These are phyloP conservation scores for Spodoptera frugiperda DNA, from an alignment of 1,140 invertebrate genomes.

Conservation along the genomic window DNA sequence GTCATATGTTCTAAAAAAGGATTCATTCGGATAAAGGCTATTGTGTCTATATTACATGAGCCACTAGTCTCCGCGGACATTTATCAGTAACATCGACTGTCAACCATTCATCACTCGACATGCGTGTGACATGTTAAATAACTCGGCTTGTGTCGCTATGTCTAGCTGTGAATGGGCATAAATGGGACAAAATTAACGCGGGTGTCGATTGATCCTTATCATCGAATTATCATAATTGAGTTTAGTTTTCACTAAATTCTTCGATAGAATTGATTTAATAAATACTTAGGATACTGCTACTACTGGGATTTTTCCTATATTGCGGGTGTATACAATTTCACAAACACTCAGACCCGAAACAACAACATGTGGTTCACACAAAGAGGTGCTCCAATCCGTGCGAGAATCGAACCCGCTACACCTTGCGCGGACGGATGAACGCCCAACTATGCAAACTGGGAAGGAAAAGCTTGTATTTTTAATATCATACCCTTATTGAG, in stretches of 20 bases:
- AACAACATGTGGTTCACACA: too few relatives aligned
- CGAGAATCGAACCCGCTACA: too few relatives aligned
- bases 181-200: slow-evolving; percentile 2
- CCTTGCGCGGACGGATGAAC: too few relatives aligned
- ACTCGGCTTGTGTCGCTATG: neutral
- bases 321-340: too few relatives aligned
- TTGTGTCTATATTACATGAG: slow-evolving; percentile 15
- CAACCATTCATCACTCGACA: slow-evolving; percentile 15
- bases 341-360: too few relatives aligned
- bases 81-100: slow-evolving; percentile 26
- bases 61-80: slow-evolving; percentile 22
- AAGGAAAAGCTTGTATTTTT: too few relatives aligned
- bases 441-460: too few relatives aligned
- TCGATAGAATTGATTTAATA: neutral
- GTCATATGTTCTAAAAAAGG: neutral
- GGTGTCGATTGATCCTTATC: neutral
- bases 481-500: too few relatives aligned
- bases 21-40: slow-evolving; percentile 4
- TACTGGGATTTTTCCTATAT: too few relatives aligned
- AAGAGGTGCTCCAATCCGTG: too few relatives aligned
- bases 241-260: neutral
- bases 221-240: neutral
- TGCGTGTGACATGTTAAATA: slow-evolving; percentile 3
- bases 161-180: neutral
- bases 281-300: too few relatives aligned